Base-by-base conservation (phyloP, 2,113 vertebrate species). In the Forbesichthys papilliferus region DNA sequence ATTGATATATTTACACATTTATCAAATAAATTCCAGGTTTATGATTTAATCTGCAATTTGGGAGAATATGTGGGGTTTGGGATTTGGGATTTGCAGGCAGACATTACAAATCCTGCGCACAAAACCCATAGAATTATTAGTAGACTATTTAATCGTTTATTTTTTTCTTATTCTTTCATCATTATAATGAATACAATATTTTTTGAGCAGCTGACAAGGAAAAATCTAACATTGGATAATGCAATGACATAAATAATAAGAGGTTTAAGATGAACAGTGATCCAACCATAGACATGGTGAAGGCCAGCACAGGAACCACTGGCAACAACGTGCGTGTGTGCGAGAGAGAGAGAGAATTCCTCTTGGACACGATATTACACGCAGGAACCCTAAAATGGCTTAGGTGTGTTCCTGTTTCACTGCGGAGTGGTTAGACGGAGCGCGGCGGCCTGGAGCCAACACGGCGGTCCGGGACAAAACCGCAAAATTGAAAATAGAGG, bases 361-460 rank as follows among this genome's bases (percentile, higher is more conserved):
- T 84, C 75, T 18, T 69, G 84, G 79, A 84, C 90, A 88, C 84
- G 81, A 82, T 84, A 75, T 79, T 87, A 71, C 74, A 27, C 55
- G 81, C 82, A 83, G 72, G 47, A 68, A 82, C 69, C 80, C 82
- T 64, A 85, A 84, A 88, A 88, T 83, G 83, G 81, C 73, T 83
- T 78, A 89, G 89, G 91, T 89, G 88, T 89, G 84, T 84, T 75
- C 75, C 54, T 36, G 77, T 75, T 77, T 74, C 71, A n/a, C 52
- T 60, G n/a, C 85, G 89, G 83, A 86, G 87, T 74, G 89, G 88
- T 87, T 74, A 81, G 78, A 84, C 36, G 70, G 68, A 86, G 79
- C 0, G 77, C 68, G 63, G 80, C 73, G 78, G 86, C 81, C 79
- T 67, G 73, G 77, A 86, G 87, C 88, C 89, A 89, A 90, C 57